A percentile compares a stretch with the other conserved stretches of the same genome.
These are phyloP conservation scores for Melieria omissa DNA, from an alignment of 2,888 invertebrate species.

Conservation along the genomic window DNA sequence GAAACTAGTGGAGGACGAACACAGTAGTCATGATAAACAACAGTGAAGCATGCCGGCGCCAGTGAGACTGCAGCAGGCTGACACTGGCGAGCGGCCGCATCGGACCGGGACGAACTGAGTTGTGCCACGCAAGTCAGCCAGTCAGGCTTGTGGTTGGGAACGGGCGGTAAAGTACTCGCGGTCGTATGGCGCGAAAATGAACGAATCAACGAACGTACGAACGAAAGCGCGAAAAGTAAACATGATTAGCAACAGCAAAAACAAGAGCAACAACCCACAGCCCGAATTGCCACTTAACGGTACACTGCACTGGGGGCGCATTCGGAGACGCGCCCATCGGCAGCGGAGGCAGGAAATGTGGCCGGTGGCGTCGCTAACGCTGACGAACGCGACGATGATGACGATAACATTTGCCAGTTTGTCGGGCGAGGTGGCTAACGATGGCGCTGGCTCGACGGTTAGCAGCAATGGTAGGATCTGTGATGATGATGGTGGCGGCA, in stretches of 20 bases:
- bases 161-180: too few relatives aligned
- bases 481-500: neutral
- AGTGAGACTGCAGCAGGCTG: too few relatives aligned
- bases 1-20: neutral
- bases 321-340: neutral
- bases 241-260: conserved; percentile 10
- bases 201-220: conserved; percentile 8
- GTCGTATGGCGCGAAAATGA: conserved; percentile 13
- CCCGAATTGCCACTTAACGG: too few relatives aligned
- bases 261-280: too few relatives aligned
- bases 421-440: neutral
- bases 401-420: conserved; percentile 18
- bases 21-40: neutral
- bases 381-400: conserved; percentile 21
- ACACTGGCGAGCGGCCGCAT: too few relatives aligned
- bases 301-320: too few relatives aligned
- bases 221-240: neutral
- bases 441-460: conserved; percentile 2
- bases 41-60: neutral
- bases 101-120: too few relatives aligned
- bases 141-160: too few relatives aligned
- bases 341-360: conserved; percentile 25
- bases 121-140: too few relatives aligned
- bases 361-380: conserved; percentile 22
- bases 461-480: neutral